phyloP scores from a whole-genome alignment of 2,888 invertebrate genomes.

The Stenotaenia linearis region DNA sequence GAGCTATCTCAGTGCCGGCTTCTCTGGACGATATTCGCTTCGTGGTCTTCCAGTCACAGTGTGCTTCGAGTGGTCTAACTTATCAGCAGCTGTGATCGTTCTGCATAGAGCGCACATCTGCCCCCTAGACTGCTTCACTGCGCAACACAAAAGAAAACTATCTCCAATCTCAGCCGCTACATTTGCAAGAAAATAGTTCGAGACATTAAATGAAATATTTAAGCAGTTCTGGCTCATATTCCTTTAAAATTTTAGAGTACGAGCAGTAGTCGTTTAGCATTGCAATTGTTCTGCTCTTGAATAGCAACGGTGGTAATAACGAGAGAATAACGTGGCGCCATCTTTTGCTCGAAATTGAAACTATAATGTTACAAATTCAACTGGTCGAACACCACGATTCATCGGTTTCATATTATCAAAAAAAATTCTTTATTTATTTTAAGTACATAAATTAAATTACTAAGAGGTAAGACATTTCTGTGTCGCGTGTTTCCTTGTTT shows the following conservation, averaged over 20 bases:
- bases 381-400: neutral
- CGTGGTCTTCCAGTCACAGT: neutral
- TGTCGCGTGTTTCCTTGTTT: no score
- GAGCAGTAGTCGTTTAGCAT: neutral
- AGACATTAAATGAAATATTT: neutral
- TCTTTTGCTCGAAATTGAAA: neutral
- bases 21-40: neutral
- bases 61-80: neutral
- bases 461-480: no score
- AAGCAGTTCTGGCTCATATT: neutral
- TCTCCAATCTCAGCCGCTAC: neutral
- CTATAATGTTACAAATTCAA: neutral
- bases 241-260: neutral
- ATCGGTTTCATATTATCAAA: no score
- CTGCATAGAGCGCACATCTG: neutral
- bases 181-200: neutral
- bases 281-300: neutral
- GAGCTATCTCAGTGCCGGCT: neutral
- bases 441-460: no score
- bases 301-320: no score
- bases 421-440: no score
- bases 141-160: neutral
- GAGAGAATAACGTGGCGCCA: neutral
- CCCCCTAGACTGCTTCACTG: neutral
- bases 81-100: slow-evolving; percentile 5